These are phyloP conservation scores for Xiphophorus birchmanni DNA, from an alignment of 2,797 vertebrate species.

Conservation along the genomic window DNA sequence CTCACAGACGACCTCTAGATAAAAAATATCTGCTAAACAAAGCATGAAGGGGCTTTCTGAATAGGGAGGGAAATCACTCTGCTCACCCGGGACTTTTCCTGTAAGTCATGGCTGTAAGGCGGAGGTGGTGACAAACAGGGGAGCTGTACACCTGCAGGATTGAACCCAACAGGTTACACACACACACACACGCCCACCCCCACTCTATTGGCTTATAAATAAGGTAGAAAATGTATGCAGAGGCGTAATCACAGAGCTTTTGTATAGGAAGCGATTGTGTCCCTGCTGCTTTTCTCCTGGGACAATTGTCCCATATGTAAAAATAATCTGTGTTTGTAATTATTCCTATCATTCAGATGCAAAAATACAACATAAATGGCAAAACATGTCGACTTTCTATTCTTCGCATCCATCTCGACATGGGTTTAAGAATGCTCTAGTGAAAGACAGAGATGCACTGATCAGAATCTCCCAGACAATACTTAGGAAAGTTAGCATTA, in stretches of 20 bases:
- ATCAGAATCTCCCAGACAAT: not conserved
- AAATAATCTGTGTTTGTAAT: conserved; percentile 41
- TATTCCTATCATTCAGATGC: conserved; percentile 12
- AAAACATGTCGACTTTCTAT: not conserved
- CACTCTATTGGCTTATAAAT: conserved; percentile 45
- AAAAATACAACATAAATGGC: not conserved
- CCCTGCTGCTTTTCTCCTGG: conserved; percentile 23
- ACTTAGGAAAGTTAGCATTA: not conserved
- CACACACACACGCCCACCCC: not conserved
- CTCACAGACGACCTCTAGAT: not conserved
- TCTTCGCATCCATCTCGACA: not conserved
- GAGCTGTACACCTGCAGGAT: conserved; percentile 10
- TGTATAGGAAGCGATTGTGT: conserved; percentile 23
- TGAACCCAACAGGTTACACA: conserved; percentile 5
- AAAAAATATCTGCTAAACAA: conserved; percentile 3
- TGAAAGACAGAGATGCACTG: not conserved
- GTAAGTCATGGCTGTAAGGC: conserved; percentile 10
- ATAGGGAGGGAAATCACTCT: conserved; percentile 14
- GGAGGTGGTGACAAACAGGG: not conserved
- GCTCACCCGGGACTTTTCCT: conserved; percentile 10
- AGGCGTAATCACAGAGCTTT: conserved; percentile 64
- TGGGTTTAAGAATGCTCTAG: not conserved
- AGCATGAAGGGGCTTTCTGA: conserved; percentile 2
- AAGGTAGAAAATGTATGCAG: conserved; percentile 49
- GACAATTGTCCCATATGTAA: conserved; percentile 55